These are phyloP conservation scores for Pygoscelis adeliae DNA, from an alignment of 2,113 vertebrate species.

Conservation along the genomic window DNA sequence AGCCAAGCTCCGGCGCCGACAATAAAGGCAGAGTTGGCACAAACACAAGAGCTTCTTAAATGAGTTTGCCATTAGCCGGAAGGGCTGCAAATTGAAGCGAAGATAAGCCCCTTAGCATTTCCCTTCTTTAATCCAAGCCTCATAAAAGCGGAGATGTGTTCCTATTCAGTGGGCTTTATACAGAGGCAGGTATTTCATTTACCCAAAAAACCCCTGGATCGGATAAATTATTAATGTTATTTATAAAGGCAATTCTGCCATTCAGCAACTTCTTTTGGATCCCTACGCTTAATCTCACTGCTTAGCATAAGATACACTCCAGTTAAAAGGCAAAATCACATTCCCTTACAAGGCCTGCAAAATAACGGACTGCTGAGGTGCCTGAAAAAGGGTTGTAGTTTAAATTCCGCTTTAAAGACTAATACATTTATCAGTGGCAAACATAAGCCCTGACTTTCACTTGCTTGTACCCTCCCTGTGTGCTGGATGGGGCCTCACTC, in stretches of 20 bases:
- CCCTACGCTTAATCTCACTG: slow-evolving; percentile 59
- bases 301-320: slow-evolving; percentile 72
- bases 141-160: slow-evolving; percentile 64
- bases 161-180: slow-evolving; percentile 68
- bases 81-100: slow-evolving; percentile 69
- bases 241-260: slow-evolving; percentile 72
- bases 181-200: slow-evolving; percentile 68
- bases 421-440: slow-evolving; percentile 71
- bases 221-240: slow-evolving; percentile 76
- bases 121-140: slow-evolving; percentile 65
- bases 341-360: slow-evolving; percentile 63
- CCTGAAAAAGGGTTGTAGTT: slow-evolving; percentile 47
- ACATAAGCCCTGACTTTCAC: slow-evolving; percentile 54
- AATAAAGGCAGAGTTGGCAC: slow-evolving; percentile 65
- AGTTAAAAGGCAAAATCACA: slow-evolving; percentile 67
- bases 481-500: background rate
- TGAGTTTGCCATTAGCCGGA: slow-evolving; percentile 67
- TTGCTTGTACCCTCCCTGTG: background rate
- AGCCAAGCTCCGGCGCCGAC: slow-evolving; percentile 22
- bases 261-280: slow-evolving; percentile 71
- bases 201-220: slow-evolving; percentile 41
- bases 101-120: slow-evolving; percentile 70
- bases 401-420: slow-evolving; percentile 60
- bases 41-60: slow-evolving; percentile 62
- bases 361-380: slow-evolving; percentile 39